Conservation (phyloP, 1,140 invertebrate genomes). For the Conus betulinus region DNA sequence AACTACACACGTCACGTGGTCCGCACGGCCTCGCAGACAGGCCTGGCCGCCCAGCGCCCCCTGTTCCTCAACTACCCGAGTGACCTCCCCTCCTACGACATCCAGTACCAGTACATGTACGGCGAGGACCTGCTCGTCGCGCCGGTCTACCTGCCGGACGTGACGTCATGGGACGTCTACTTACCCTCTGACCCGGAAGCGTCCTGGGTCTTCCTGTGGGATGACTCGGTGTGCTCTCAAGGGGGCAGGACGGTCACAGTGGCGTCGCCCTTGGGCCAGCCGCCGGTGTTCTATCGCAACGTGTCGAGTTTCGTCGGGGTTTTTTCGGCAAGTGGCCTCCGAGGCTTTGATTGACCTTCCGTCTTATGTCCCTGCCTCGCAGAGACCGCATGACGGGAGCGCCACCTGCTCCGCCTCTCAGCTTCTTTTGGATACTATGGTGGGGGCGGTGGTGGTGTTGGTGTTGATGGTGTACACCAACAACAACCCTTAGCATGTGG, state of each 20-base stretch:
- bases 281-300: slow-evolving; percentile 61
- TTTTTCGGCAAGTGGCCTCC: slow-evolving; percentile 39
- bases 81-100: slow-evolving; percentile 55
- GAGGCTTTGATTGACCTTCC: slow-evolving; percentile 19
- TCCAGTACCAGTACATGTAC: slow-evolving; percentile 73
- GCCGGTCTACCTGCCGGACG: slow-evolving; percentile 58
- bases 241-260: slow-evolving; percentile 53
- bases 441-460: neutral
- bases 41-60: slow-evolving; percentile 71
- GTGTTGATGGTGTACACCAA: neutral
- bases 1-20: slow-evolving; percentile 65
- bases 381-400: neutral
- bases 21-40: slow-evolving; percentile 45
- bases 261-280: slow-evolving; percentile 53
- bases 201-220: slow-evolving; percentile 30
- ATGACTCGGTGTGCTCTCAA: slow-evolving; percentile 5
- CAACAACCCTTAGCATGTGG: neutral
- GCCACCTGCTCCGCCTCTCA: neutral
- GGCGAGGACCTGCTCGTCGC: slow-evolving; percentile 74
- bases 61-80: slow-evolving; percentile 69
- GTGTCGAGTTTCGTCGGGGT: slow-evolving; percentile 33
- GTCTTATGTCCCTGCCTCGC: neutral
- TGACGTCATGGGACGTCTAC: slow-evolving; percentile 26
- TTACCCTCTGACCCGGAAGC: slow-evolving; percentile 30
- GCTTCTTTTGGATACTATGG: neutral